These are phyloP conservation scores for Chaenodraco wilsoni DNA, from an alignment of 2,797 vertebrate genomes.

Conservation along the genomic window DNA sequence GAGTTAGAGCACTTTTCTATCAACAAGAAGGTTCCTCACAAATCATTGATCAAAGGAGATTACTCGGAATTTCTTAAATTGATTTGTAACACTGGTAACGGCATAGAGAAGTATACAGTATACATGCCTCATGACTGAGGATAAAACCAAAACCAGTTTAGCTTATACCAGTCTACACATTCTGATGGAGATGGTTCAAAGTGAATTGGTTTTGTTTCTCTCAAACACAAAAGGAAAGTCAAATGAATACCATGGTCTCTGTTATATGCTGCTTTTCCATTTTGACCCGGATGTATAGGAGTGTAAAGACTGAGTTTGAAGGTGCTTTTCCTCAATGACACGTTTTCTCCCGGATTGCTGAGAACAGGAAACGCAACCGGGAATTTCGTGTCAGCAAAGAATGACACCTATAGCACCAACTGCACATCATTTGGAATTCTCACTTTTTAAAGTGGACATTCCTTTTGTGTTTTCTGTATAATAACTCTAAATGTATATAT, in stretches of 20 bases:
- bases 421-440: background rate
- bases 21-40: background rate
- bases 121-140: slow-evolving; percentile 10
- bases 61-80: background rate
- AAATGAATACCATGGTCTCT: slow-evolving; percentile 7
- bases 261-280: background rate
- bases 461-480: background rate
- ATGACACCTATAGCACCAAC: slow-evolving; percentile 63
- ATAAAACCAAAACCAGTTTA: slow-evolving; percentile 7
- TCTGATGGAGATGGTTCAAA: background rate
- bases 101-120: slow-evolving; percentile 22
- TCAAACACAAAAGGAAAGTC: slow-evolving; percentile 16
- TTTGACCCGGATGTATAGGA: background rate
- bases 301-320: background rate
- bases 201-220: slow-evolving; percentile 11
- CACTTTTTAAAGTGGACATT: background rate
- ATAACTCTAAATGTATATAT: background rate
- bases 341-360: slow-evolving; percentile 99
- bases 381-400: slow-evolving; percentile 96
- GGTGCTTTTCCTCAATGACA: slow-evolving; percentile 95
- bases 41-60: background rate
- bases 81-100: slow-evolving; percentile 8
- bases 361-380: slow-evolving; percentile 87
- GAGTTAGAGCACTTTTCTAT: background rate
- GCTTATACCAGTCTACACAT: background rate